Conservation (phyloP, 2,113 vertebrate genomes). For the Chaetura pelagica region DNA sequence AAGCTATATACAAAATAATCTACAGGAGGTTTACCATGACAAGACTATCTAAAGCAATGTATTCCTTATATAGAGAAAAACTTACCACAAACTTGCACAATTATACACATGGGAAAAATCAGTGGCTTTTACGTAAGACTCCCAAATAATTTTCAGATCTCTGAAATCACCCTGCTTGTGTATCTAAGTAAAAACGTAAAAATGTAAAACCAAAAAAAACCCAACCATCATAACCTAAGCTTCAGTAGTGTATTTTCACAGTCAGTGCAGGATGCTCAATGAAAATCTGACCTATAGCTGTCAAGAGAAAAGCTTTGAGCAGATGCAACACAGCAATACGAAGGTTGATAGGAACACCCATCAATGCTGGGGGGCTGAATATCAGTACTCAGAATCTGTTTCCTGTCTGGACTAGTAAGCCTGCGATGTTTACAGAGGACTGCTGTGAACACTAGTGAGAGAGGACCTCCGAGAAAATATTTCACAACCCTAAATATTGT, state of each 20-base stretch:
- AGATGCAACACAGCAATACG: accelerated
- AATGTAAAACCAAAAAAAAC: neutral
- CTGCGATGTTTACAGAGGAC: neutral
- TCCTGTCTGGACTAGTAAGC: neutral
- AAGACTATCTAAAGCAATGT: neutral
- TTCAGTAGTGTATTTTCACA: neutral
- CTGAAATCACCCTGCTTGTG: neutral
- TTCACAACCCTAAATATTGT: neutral
- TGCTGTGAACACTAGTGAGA: neutral
- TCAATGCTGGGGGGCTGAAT: neutral
- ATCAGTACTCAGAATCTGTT: neutral
- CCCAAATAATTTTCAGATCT: neutral
- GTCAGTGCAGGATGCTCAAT: neutral
- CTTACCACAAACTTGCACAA: neutral
- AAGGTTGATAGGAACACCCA: neutral
- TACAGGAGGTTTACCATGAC: neutral
- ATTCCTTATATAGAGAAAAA: neutral
- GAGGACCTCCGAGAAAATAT: neutral
- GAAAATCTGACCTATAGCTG: neutral
- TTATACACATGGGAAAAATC: neutral
- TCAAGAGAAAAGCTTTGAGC: neutral
- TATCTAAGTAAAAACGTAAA: neutral
- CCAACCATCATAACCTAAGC: neutral
- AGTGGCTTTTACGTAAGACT: neutral
- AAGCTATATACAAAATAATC: neutral